Evolutionary conservation across 1,140 invertebrate species (phyloP).

Genomic region (Danaus plexippus): DNA sequence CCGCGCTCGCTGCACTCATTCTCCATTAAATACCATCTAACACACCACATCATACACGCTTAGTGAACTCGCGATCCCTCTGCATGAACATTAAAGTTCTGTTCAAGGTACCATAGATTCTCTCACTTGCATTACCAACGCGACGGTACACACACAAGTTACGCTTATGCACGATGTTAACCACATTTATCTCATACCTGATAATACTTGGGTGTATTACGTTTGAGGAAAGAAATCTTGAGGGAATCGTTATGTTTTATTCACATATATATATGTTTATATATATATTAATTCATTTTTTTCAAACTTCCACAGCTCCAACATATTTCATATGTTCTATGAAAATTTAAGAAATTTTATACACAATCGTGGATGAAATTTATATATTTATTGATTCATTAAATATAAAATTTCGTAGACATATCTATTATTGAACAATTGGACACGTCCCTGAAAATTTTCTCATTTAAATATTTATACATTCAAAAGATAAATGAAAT

Average conservation of each 20-base stretch:
- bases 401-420: too few species aligned
- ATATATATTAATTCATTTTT: too few species aligned
- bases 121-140: constrained; percentile 13
- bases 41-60: constrained; percentile 7
- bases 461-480: too few species aligned
- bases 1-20: constrained; percentile 10
- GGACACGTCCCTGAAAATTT: too few species aligned
- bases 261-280: not conserved
- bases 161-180: constrained; percentile 11
- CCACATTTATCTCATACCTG: constrained; percentile 15
- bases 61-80: constrained; percentile 6
- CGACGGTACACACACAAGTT: not conserved
- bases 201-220: constrained; percentile 8
- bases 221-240: constrained; percentile 17
- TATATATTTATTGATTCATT: too few species aligned
- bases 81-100: constrained; percentile 3
- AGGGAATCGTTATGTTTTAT: constrained; percentile 18
- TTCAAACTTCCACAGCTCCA: too few species aligned
- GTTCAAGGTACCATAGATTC: constrained; percentile 5
- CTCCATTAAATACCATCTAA: constrained; percentile 1
- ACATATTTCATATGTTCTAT: too few species aligned
- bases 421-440: too few species aligned
- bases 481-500: too few species aligned
- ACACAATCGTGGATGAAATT: too few species aligned
- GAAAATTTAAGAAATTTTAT: too few species aligned